phyloP scores from a whole-genome alignment of 1,140 invertebrate species.

The Laupala kohalensis region DNA sequence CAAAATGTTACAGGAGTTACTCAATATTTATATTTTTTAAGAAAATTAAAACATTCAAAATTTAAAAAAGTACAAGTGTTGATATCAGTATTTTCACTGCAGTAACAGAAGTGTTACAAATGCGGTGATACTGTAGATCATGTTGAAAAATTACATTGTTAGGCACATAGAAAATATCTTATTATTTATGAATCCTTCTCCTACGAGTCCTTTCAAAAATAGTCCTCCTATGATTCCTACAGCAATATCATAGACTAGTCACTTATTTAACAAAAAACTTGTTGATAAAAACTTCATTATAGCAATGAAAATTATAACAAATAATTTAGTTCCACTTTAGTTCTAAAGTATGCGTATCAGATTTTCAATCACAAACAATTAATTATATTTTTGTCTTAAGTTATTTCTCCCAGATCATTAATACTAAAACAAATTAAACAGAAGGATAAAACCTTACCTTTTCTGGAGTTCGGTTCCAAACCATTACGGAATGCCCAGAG shows the following conservation, averaged over 20 bases:
- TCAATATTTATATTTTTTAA: background rate
- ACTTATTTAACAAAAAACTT: too few relatives aligned
- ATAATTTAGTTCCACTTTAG: background rate
- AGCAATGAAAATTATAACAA: background rate
- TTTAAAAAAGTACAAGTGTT: background rate
- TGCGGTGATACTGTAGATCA: background rate
- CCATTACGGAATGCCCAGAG: slow-evolving; percentile 81
- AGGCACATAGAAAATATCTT: background rate
- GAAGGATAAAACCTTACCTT: slow-evolving; percentile 53
- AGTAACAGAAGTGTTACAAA: background rate
- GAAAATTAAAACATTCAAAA: background rate
- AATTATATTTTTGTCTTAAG: background rate
- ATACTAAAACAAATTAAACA: background rate
- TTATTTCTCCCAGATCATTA: background rate
- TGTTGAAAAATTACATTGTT: background rate
- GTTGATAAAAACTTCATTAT: too few relatives aligned
- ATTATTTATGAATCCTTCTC: background rate
- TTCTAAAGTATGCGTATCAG: too few relatives aligned
- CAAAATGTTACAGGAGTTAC: background rate
- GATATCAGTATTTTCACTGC: background rate
- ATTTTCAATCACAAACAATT: background rate
- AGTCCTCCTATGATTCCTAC: background rate
- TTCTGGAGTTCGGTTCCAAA: slow-evolving; percentile 85
- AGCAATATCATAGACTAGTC: too few relatives aligned
- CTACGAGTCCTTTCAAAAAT: background rate